phyloP scores from a whole-genome alignment of 2,888 invertebrate species.

The Sisyra nigra region DNA sequence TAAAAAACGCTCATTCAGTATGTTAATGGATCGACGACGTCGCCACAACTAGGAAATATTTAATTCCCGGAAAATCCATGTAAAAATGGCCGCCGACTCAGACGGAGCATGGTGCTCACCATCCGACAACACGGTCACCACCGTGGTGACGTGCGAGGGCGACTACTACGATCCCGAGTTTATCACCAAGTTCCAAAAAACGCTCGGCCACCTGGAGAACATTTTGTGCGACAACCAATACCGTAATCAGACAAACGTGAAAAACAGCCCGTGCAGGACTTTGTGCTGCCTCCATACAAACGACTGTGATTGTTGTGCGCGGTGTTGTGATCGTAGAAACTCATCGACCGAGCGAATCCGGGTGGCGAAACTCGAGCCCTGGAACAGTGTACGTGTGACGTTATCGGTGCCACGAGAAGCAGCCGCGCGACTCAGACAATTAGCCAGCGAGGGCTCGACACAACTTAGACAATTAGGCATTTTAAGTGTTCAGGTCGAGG shows the following conservation, averaged over 20 bases:
- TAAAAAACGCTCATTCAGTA: too few relatives aligned
- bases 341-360: constrained; percentile 32
- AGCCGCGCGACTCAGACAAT: constrained; percentile 74
- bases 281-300: neutral
- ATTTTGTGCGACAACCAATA: constrained; percentile 33
- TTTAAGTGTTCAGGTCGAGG: constrained; percentile 87
- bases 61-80: neutral
- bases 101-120: constrained; percentile 35
- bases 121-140: constrained; percentile 39
- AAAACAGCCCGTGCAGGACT: constrained; percentile 3
- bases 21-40: too few relatives aligned
- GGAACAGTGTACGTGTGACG: constrained; percentile 96
- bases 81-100: constrained; percentile 67
- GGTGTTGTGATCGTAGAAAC: constrained; percentile 6
- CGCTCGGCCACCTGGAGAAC: constrained; percentile 61
- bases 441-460: constrained; percentile 82
- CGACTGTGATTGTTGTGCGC: neutral
- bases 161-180: constrained; percentile 78
- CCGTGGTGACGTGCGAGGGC: constrained; percentile 84
- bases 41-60: too few relatives aligned
- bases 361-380: constrained; percentile 82
- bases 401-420: constrained; percentile 95
- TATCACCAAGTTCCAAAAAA: constrained; percentile 60
- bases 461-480: constrained; percentile 85
- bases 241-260: neutral